phyloP scores from a whole-genome alignment of 2,888 invertebrate genomes.

The Sphaerophoria taeniata region DNA sequence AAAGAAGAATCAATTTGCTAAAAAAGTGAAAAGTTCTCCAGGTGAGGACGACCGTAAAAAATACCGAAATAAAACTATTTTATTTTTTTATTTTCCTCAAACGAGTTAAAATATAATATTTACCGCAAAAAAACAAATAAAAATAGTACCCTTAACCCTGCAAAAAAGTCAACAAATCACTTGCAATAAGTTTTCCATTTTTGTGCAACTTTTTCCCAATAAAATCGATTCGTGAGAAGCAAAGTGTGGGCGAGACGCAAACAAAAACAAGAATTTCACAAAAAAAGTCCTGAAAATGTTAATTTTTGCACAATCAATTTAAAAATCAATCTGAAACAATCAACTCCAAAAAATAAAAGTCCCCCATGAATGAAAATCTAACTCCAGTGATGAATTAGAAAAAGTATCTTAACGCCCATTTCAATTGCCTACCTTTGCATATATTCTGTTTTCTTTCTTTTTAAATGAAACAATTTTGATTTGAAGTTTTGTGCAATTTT shows the following conservation, averaged over 20 bases:
- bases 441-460: slow-evolving; percentile 44
- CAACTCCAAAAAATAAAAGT: background rate
- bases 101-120: slow-evolving; percentile 22
- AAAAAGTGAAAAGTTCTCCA: slow-evolving; percentile 74
- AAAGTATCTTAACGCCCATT: slow-evolving; percentile 32
- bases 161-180: slow-evolving; percentile 4
- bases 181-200: slow-evolving; percentile 31
- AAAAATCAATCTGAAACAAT: background rate
- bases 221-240: slow-evolving; percentile 59
- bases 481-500: slow-evolving; percentile 61
- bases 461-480: slow-evolving; percentile 37
- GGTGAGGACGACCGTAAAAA: slow-evolving; percentile 58
- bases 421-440: slow-evolving; percentile 9
- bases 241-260: slow-evolving; percentile 67
- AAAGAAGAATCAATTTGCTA: slow-evolving; percentile 54
- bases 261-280: slow-evolving; percentile 66
- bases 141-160: background rate
- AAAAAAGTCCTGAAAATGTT: slow-evolving; percentile 50
- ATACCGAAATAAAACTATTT: slow-evolving; percentile 41
- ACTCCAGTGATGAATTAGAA: background rate
- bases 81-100: slow-evolving; percentile 41
- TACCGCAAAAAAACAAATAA: background rate
- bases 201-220: slow-evolving; percentile 53
- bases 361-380: slow-evolving; percentile 38
- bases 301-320: slow-evolving; percentile 49